Evolutionary conservation across 2,888 invertebrate species (phyloP), one percentile per base, ranked within the genome.

Genomic region (Diadromus collaris): DNA sequence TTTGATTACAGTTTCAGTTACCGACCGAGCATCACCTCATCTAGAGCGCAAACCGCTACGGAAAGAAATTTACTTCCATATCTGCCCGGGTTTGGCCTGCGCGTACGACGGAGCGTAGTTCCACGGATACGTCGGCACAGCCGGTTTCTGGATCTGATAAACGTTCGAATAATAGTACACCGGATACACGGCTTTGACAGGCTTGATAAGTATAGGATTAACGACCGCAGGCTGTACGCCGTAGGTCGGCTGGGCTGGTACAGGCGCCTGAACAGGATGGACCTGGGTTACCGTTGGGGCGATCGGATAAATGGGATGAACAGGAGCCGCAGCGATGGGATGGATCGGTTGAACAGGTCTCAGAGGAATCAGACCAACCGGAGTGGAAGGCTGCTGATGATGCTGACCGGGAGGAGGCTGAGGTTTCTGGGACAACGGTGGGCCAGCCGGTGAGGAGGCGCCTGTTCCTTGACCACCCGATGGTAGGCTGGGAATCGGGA

Each of bases 141-240:
- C 72, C 4, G 86, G 86, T 65, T 89, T 90, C 10, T 87, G 87
- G 24, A 86, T 64, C 34, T 86, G 86, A 72, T 86, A 86, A 6
- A 86, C 65, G 67, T 86, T 85, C 1, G 86, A 85, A 78, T 89
- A 88, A 75, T 89, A 89, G 63, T 87, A 89, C n/a, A 89, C 78
- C 9, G 90, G 89, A 73, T 87, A 86, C 4, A 89, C 83, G 32
- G 87, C 77, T 74, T 90, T 90, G 6, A 88, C 69, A 9, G 89
- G 89, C 70, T 89, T 89, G 76, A 88, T 83, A 4, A 88, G 74
- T 6, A 88, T 41, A 4, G 89, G 84, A 79, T 87, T 88, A 10
- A 85, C 64, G 27, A 83, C 46, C 2, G 84, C 56, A 0, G 85
- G 79, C 63, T 89, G 89, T 9, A 86, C 24, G 0, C 87, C 88